Conservation (phyloP, 2,888 invertebrate genomes). For the Rhynchonema sp. region DNA sequence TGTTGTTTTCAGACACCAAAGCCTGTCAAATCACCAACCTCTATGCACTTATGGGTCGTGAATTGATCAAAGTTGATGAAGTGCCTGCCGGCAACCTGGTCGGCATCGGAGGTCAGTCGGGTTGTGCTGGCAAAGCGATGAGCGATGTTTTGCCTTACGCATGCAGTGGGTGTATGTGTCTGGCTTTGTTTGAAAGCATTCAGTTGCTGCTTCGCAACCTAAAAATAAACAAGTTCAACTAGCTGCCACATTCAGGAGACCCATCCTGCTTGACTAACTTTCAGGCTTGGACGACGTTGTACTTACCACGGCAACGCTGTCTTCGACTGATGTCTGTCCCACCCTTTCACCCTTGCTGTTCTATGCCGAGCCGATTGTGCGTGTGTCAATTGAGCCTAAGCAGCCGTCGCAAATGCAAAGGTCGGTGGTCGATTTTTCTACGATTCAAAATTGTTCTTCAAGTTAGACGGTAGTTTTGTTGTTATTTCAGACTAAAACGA, state of each 20-base stretch:
- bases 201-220: too few relatives aligned
- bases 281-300: conserved; percentile 56
- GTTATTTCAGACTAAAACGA: not conserved
- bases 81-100: conserved; percentile 57
- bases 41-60: conserved; percentile 78
- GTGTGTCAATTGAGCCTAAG: conserved; percentile 72
- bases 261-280: too few relatives aligned
- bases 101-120: conserved; percentile 35
- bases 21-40: conserved; percentile 45
- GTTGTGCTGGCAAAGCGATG: too few relatives aligned
- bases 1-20: not conserved
- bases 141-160: too few relatives aligned
- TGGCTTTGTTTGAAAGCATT: too few relatives aligned
- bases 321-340: conserved; percentile 57
- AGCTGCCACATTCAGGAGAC: too few relatives aligned
- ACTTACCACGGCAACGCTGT: conserved; percentile 65
- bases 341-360: conserved; percentile 56
- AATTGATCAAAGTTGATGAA: conserved; percentile 50
- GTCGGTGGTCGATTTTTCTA: too few relatives aligned
- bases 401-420: conserved; percentile 1
- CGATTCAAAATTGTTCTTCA: too few relatives aligned
- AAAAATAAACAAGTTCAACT: too few relatives aligned
- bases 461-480: too few relatives aligned
- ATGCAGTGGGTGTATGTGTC: too few relatives aligned
- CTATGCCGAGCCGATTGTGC: conserved; percentile 60